Percentiles rank a stretch among this genome's conserved stretches.
These are phyloP conservation scores for Aurelia coerulea DNA, from an alignment of 30 jellyfish, hydroid and myxozoan species.

Conservation along the genomic window DNA sequence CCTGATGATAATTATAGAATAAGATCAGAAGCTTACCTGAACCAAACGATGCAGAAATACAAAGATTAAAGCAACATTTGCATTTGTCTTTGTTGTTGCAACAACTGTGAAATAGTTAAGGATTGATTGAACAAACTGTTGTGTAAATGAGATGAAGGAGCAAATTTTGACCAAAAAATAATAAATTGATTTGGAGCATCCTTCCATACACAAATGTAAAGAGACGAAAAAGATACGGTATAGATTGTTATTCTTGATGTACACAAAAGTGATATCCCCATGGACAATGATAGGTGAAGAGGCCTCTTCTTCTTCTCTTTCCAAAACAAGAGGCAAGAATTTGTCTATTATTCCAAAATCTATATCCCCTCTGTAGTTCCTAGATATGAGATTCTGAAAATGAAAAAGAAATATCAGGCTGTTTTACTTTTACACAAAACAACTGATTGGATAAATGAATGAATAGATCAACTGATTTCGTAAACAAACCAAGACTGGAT, in stretches of 20 bases:
- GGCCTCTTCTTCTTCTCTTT: conserved; percentile 95
- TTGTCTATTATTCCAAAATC: conserved; percentile 86
- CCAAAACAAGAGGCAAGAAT: conserved; percentile 93
- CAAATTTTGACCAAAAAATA: too few species aligned
- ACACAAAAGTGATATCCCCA: conserved; percentile 96
- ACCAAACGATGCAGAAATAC: conserved; percentile 87
- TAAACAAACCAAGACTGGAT: too few species aligned
- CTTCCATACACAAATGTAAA: too few species aligned
- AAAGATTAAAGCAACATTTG: conserved; percentile 95
- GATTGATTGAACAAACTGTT: not conserved
- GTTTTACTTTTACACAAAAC: too few species aligned
- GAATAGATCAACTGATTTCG: too few species aligned
- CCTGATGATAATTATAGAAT: not conserved
- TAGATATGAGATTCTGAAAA: conserved; percentile 86
- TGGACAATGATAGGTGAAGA: conserved; percentile 92
- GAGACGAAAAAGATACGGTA: conserved; percentile 75
- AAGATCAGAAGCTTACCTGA: conserved; percentile 67
- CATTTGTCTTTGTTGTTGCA: conserved; percentile 91
- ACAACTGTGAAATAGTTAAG: conserved; percentile 73
- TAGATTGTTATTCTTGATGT: conserved; percentile 89
- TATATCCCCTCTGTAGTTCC: conserved; percentile 96
- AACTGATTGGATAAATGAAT: too few species aligned
- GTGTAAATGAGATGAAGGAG: too few species aligned
- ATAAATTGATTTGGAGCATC: too few species aligned
- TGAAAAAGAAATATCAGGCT: not conserved